These are phyloP conservation scores for Pogoniulus pusillus DNA, from an alignment of 2,797 vertebrate species.

Conservation along the genomic window DNA sequence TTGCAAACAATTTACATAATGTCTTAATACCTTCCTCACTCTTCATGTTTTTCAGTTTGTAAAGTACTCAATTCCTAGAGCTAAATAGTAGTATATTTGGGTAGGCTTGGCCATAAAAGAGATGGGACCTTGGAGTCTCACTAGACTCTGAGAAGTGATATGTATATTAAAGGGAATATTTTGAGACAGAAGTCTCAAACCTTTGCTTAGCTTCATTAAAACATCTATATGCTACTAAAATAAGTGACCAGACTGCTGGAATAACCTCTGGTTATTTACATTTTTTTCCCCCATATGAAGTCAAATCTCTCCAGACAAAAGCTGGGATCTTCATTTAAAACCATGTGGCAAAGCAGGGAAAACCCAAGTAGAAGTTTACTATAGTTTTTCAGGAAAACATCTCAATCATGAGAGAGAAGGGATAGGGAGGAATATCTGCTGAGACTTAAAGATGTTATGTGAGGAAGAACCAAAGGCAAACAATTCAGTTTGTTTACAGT, in stretches of 20 bases:
- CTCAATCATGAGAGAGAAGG: background rate
- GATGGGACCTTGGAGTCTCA: background rate
- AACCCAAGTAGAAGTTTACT: background rate
- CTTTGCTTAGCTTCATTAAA: background rate
- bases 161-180: background rate
- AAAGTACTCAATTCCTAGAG: background rate
- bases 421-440: background rate
- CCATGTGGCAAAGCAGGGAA: too few species aligned
- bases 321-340: background rate
- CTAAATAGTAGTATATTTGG: background rate
- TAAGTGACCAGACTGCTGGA: background rate
- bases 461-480: background rate
- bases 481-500: background rate
- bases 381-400: background rate
- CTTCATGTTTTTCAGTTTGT: background rate
- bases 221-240: background rate
- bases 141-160: background rate
- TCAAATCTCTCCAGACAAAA: background rate
- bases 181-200: background rate
- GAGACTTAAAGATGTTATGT: background rate
- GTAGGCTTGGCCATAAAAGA: background rate
- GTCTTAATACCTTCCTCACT: background rate
- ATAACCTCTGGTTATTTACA: background rate
- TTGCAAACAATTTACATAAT: background rate
- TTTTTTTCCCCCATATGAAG: background rate